Conservation (phyloP, 2,888 invertebrate genomes). For the Drosophila parthenogenetica region DNA sequence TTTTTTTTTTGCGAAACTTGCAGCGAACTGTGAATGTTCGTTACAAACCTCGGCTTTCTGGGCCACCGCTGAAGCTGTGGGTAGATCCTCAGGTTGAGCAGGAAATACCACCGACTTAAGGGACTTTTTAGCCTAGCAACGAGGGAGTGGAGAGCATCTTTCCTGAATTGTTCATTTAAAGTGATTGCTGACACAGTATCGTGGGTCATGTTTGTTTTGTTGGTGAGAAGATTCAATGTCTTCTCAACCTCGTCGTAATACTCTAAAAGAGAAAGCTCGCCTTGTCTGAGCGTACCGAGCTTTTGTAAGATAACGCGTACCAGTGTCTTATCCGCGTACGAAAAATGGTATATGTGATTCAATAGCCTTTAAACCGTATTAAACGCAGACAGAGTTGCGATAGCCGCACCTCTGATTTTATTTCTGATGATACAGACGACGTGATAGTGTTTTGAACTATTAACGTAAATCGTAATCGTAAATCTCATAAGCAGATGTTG, state of each 20-base stretch:
- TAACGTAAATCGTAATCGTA: too few species aligned
- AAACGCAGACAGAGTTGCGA: background rate
- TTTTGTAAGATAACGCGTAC: background rate
- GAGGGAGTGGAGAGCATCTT: background rate
- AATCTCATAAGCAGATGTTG: background rate
- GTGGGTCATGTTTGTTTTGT: background rate
- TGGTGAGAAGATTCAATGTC: background rate
- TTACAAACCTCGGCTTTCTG: background rate
- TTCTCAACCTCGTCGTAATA: background rate
- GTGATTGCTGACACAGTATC: background rate
- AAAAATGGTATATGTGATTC: background rate
- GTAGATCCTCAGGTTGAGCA: background rate
- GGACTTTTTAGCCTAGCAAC: background rate
- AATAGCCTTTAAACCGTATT: background rate
- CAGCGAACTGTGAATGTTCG: background rate
- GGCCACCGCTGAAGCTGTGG: background rate
- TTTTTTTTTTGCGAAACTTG: background rate
- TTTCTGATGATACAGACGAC: background rate
- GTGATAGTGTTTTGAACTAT: background rate
- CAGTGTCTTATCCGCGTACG: background rate
- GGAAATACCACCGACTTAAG: background rate
- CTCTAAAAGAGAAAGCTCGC: background rate
- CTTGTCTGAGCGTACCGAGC: background rate
- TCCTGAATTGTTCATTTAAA: conserved; percentile 1
- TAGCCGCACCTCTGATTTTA: background rate